phyloP scores from a whole-genome alignment of 2,888 invertebrate genomes.

The Metallyticus violacea region DNA sequence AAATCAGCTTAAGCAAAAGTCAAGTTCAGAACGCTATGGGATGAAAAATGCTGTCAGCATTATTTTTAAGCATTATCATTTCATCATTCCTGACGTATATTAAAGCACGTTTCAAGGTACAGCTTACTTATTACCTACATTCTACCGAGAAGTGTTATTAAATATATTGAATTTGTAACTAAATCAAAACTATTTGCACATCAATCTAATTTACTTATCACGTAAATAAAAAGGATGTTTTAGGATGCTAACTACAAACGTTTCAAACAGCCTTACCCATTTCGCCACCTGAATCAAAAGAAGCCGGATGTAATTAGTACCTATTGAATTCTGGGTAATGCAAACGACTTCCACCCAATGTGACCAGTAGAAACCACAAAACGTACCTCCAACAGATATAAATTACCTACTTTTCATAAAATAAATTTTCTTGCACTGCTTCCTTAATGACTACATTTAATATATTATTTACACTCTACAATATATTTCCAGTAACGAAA shows the following conservation, averaged over 20 bases:
- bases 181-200: neutral
- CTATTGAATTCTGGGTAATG: constrained; percentile 33
- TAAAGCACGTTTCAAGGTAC: neutral
- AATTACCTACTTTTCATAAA: too few species aligned
- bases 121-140: neutral
- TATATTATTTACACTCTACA: too few species aligned
- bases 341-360: neutral
- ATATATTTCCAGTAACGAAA: too few species aligned
- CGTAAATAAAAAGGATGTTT: neutral
- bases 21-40: constrained; percentile 15
- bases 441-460: too few species aligned
- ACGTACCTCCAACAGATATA: too few species aligned
- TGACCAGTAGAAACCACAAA: too few species aligned
- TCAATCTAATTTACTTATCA: neutral
- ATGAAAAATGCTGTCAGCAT: neutral
- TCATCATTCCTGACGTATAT: constrained; percentile 3
- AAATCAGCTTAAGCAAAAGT: neutral
- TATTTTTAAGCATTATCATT: neutral
- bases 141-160: neutral
- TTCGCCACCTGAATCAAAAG: neutral
- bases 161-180: neutral
- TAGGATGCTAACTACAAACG: neutral
- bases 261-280: neutral
- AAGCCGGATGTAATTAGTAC: neutral
- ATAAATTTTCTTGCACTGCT: too few species aligned